Evolutionary conservation across 1,140 invertebrate species (phyloP).

Genomic region (Epicauta chinensis): DNA sequence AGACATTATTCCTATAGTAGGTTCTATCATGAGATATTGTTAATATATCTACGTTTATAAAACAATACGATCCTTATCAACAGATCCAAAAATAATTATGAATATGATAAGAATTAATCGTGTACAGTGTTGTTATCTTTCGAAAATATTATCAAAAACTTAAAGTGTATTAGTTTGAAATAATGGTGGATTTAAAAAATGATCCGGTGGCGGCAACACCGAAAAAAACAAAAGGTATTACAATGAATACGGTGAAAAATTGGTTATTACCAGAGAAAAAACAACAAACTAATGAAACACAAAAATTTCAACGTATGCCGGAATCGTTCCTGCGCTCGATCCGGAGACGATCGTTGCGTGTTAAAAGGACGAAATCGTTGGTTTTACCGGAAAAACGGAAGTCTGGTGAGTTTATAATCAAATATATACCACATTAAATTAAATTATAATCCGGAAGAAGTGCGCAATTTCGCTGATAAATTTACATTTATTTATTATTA

Average conservation of each 20-base stretch:
- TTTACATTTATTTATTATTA: too few relatives aligned
- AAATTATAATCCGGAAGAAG: too few relatives aligned
- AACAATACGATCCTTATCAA: too few relatives aligned
- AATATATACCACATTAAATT: too few relatives aligned
- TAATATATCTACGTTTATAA: too few relatives aligned
- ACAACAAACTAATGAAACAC: conserved; percentile 43
- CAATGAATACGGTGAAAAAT: conserved; percentile 58
- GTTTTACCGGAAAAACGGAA: conserved; percentile 65
- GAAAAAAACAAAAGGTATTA: conserved; percentile 37
- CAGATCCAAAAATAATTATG: too few relatives aligned
- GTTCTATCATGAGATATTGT: conserved; percentile 1
- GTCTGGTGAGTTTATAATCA: conserved; percentile 54
- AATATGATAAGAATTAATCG: too few relatives aligned
- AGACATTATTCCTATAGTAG: conserved; percentile 1
- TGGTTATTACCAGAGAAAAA: conserved; percentile 60
- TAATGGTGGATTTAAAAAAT: conserved; percentile 39
- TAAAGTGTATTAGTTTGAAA: not conserved
- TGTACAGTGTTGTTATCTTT: too few relatives aligned
- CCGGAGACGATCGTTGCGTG: conserved; percentile 56
- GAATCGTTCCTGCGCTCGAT: conserved; percentile 62
- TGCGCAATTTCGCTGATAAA: too few relatives aligned
- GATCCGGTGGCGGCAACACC: conserved; percentile 32
- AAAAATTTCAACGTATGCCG: conserved; percentile 50
- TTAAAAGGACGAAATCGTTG: conserved; percentile 62
- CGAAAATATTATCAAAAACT: too few relatives aligned